A percentile compares a stretch with the other conserved stretches of the same genome.
These are phyloP conservation scores for Heliornis fulica DNA, from an alignment of 2,113 vertebrate species.

Conservation along the genomic window DNA sequence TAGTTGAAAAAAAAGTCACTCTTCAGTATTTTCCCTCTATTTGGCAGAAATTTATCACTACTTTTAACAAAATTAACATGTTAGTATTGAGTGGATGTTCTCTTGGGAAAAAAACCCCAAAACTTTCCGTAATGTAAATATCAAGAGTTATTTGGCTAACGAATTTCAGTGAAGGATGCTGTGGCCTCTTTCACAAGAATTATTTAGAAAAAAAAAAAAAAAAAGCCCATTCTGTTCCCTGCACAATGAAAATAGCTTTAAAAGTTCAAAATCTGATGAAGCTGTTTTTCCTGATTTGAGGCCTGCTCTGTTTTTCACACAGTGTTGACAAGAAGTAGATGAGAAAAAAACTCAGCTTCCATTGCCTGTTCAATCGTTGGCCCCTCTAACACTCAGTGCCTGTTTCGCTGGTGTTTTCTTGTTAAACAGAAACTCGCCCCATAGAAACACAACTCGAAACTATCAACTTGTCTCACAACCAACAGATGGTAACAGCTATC, in stretches of 20 bases:
- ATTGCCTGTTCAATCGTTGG: slow-evolving; percentile 5
- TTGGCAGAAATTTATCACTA: background rate
- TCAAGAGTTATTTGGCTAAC: background rate
- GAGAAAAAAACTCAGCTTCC: slow-evolving; percentile 40
- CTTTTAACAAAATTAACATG: background rate
- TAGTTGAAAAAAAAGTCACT: background rate
- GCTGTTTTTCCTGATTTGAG: background rate
- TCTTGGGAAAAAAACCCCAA: background rate
- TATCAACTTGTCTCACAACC: slow-evolving; percentile 8
- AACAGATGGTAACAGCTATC: background rate
- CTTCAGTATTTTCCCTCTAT: background rate
- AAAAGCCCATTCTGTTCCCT: background rate
- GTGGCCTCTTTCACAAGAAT: slow-evolving; percentile 7
- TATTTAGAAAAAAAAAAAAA: no score
- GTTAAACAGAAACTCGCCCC: background rate
- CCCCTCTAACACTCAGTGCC: background rate
- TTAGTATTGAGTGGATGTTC: background rate
- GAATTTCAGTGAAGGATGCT: background rate
- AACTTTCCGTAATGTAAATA: background rate
- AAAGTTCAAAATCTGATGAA: slow-evolving; percentile 1
- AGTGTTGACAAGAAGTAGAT: slow-evolving; percentile 39
- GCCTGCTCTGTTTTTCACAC: slow-evolving; percentile 2
- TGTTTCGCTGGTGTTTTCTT: background rate
- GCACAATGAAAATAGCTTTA: slow-evolving; percentile 21
- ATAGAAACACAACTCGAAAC: background rate